Conservation (phyloP, 2,888 invertebrate species). For the Agrotis ipsilon region DNA sequence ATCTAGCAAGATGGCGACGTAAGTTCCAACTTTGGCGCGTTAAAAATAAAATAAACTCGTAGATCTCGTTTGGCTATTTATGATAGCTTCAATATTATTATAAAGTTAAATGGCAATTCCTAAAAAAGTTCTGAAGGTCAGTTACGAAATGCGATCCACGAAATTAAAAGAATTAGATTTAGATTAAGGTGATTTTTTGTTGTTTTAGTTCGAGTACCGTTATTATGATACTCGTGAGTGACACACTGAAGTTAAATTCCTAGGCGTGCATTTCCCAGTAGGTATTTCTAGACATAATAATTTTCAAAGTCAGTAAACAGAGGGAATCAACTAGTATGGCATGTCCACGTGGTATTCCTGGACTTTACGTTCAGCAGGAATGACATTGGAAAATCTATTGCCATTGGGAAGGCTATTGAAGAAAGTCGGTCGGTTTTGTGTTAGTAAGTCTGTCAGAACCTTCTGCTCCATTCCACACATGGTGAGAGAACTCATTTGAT, state of each 20-base stretch:
- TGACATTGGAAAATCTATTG: too few relatives aligned
- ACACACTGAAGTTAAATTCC: too few relatives aligned
- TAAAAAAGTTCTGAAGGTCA: not conserved
- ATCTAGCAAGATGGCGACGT: too few relatives aligned
- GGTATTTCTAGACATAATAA: too few relatives aligned
- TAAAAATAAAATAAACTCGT: not conserved
- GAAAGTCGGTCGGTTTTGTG: too few relatives aligned
- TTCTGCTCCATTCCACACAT: too few relatives aligned
- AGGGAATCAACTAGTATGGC: not conserved
- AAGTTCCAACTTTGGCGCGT: not conserved
- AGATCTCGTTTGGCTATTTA: not conserved
- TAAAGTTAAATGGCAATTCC: not conserved
- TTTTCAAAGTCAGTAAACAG: not conserved
- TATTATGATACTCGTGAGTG: not conserved
- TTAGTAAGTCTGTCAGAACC: too few relatives aligned
- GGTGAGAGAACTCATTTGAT: too few relatives aligned
- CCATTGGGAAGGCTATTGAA: too few relatives aligned
- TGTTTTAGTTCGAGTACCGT: not conserved
- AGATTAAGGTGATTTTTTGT: not conserved
- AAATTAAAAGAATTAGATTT: not conserved
- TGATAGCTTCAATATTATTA: not conserved
- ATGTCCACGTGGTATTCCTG: too few relatives aligned
- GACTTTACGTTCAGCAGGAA: too few relatives aligned
- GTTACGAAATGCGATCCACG: too few relatives aligned
- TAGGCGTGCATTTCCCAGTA: not conserved